Conservation (phyloP, 1,140 invertebrate genomes). For the Drosophila obscura region DNA sequence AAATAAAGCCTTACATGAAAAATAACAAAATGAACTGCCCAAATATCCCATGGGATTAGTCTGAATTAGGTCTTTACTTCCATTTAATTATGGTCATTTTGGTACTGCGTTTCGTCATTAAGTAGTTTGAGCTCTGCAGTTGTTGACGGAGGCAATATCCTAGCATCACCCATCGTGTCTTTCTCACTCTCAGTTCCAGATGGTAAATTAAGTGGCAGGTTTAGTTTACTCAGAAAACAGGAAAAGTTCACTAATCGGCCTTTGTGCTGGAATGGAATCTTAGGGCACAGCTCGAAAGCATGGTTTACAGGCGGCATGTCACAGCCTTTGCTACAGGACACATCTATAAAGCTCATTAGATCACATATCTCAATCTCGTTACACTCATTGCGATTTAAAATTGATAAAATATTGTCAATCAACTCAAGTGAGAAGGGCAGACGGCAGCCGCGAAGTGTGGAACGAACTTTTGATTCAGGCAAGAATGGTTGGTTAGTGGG, state of each 20-base stretch:
- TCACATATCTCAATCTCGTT: conserved; percentile 85
- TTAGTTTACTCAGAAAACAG: conserved; percentile 58
- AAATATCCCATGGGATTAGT: no score
- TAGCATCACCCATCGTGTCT: conserved; percentile 24
- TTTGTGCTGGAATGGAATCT: conserved; percentile 63
- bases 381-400: conserved; percentile 87
- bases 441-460: conserved; percentile 87
- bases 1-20: no score
- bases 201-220: conserved; percentile 53
- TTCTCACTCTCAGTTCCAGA: conserved; percentile 1
- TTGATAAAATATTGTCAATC: conserved; percentile 87
- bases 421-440: conserved; percentile 88
- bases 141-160: conserved; percentile 44
- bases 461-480: conserved; percentile 85
- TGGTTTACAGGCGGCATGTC: conserved; percentile 73
- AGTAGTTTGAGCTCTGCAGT: no score
- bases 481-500: conserved; percentile 86
- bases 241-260: conserved; percentile 74
- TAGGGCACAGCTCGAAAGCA: conserved; percentile 78
- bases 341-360: conserved; percentile 76
- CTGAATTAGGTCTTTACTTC: no score
- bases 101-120: no score
- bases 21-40: no score
- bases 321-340: conserved; percentile 60
- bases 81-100: no score